phyloP scores from a whole-genome alignment of 2,113 vertebrate genomes.

The Sceloporus tristichus region DNA sequence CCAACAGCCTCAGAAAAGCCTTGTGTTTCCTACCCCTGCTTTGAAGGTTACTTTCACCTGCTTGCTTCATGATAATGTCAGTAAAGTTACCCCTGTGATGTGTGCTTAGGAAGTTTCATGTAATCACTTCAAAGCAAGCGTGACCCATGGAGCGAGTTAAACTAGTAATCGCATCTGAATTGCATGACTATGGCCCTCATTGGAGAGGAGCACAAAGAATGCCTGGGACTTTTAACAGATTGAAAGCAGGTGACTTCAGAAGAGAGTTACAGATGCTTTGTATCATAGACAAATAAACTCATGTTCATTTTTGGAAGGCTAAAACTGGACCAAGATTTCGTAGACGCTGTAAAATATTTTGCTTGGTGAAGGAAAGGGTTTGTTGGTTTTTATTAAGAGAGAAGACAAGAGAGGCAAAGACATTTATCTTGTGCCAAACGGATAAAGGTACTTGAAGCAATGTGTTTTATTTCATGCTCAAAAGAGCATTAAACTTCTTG shows the following conservation, averaged over 20 bases:
- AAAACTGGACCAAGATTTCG: conserved; percentile 52
- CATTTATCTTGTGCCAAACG: not conserved
- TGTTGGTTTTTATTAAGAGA: conserved; percentile 55
- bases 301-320: conserved; percentile 54
- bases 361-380: conserved; percentile 66
- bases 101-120: conserved; percentile 23
- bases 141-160: conserved; percentile 55
- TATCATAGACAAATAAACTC: conserved; percentile 74
- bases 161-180: conserved; percentile 67
- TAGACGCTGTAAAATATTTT: conserved; percentile 46
- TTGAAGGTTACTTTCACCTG: conserved; percentile 27
- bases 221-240: conserved; percentile 76
- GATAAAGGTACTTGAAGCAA: conserved; percentile 38
- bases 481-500: conserved; percentile 32
- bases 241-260: conserved; percentile 81
- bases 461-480: conserved; percentile 24
- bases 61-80: conserved; percentile 13
- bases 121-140: conserved; percentile 58
- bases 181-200: conserved; percentile 55
- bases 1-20: not conserved
- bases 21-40: not conserved
- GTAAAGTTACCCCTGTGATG: conserved; percentile 28
- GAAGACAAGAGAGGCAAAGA: conserved; percentile 26
- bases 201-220: conserved; percentile 71
- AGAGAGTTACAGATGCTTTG: conserved; percentile 74